Conservation (phyloP, 2,888 invertebrate species). For the Eupithecia pulchellata region DNA sequence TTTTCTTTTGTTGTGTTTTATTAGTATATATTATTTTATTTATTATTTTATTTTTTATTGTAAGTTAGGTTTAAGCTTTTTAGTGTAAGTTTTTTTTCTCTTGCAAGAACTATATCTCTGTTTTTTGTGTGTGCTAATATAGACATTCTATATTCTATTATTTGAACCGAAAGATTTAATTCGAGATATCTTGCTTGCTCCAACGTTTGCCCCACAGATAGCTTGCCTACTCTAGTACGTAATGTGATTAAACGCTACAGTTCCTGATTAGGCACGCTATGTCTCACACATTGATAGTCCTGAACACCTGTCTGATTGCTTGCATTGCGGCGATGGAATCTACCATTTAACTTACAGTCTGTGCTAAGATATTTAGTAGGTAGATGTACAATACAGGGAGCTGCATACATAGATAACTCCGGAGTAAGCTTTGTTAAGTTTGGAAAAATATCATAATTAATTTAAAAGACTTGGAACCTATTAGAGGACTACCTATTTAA, state of each 20-base stretch:
- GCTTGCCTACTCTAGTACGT: not conserved
- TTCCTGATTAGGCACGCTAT: not conserved
- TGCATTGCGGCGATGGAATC: not conserved
- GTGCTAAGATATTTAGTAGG: not conserved
- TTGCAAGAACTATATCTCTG: no score
- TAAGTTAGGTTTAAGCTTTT: no score
- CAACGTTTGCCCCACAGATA: not conserved
- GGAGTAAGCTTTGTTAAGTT: not conserved
- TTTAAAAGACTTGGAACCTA: not conserved
- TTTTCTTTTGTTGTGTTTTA: no score
- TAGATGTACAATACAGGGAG: not conserved
- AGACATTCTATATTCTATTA: no score
- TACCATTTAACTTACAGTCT: not conserved
- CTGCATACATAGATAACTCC: not conserved
- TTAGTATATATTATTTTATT: no score
- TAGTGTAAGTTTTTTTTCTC: no score
- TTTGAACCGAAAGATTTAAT: not conserved
- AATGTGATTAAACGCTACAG: not conserved
- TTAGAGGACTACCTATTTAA: not conserved
- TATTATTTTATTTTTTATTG: no score
- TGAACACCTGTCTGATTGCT: conserved; percentile 4
- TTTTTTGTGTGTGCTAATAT: no score
- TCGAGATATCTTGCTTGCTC: not conserved
- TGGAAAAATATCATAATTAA: not conserved
- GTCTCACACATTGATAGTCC: not conserved